Evolutionary conservation across 2,888 invertebrate genomes (phyloP), one percentile per base, ranked within the genome.

Genomic region (Esperia sulphurella): DNA sequence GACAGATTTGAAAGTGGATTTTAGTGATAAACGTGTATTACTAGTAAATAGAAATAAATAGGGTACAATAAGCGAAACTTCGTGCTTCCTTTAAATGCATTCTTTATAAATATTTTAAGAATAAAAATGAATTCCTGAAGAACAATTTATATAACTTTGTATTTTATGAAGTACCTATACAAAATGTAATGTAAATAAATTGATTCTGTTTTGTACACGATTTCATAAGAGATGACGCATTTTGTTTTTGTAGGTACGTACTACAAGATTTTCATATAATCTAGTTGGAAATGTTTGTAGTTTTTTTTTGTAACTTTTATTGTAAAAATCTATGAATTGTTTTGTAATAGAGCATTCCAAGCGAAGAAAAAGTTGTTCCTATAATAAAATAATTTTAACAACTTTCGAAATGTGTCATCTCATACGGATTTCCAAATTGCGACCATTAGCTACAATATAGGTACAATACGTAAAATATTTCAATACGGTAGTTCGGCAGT

Each of bases 41-140:
- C 71, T 83, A 80, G 75, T 71, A 68, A 46, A 65, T 53, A 72
- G 70, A 61, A 58, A 53, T 73, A 72, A 71, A 65, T 75, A 71
- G 68, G 66, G 68, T 79, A 79, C 71, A 67, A 65, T 72, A 73
- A 77, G 72, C 69, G 71, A 80, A 79, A 78, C 74, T 21, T 67
- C 68, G 88, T 85, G 88, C 88, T 87, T 87, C 87, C 88, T 75
- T 67, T 69, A 66, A 59, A 72, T 78, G 68, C 71, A 72, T 76
- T 73, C 66, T 71, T 56, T 56, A 40, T 57, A 52, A 48, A 41
- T 46, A 31, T n/a, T 29, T 21, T 41, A 29, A 41, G 29, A 13
- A 8, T n/a, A 41, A 12, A 29, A 29, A 29, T 0, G 38, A n/a
- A 28, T 12, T 41, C n/a, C 28, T 14, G 3, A 12, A 31, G 10